A percentile compares a stretch with the other conserved stretches of the same genome.
phyloP scores from a whole-genome alignment of 2,113 vertebrate genomes.

The Dipodomys merriami region DNA sequence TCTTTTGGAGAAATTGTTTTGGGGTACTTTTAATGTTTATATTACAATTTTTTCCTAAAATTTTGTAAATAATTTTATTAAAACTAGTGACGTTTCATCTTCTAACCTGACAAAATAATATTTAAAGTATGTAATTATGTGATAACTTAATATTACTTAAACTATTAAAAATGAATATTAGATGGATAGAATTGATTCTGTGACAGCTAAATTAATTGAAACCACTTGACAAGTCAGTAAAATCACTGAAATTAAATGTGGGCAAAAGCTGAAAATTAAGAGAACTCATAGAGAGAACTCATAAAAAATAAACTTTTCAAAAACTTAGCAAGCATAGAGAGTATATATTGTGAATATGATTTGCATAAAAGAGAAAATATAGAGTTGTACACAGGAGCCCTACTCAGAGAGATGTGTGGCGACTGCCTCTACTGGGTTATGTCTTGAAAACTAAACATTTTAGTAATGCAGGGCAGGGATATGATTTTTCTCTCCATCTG shows the following conservation, averaged over 20 bases:
- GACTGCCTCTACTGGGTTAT: not conserved
- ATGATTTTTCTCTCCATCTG: not conserved
- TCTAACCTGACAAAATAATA: not conserved
- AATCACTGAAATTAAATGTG: not conserved
- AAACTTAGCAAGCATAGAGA: not conserved
- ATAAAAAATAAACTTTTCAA: not conserved
- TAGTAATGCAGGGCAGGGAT: not conserved
- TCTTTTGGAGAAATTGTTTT: slow-evolving; percentile 25
- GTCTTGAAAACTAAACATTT: not conserved
- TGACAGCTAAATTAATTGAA: slow-evolving; percentile 20
- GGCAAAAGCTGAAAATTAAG: not conserved
- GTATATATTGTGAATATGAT: not conserved
- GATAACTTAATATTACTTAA: not conserved
- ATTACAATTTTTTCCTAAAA: not conserved
- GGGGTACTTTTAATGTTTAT: not conserved
- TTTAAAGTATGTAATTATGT: not conserved
- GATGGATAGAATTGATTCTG: not conserved
- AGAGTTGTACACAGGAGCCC: not conserved
- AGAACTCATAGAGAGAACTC: too few relatives aligned
- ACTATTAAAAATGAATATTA: not conserved
- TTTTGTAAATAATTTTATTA: slow-evolving; percentile 26
- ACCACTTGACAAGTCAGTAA: not conserved
- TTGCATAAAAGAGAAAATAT: not conserved
- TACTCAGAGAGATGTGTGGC: not conserved
- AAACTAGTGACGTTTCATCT: not conserved